These are phyloP conservation scores for rabbit (Oryctolagus cuniculus) DNA, from an alignment of 2,113 vertebrate species.

Conservation along the genomic window mOryCun1.1 NC_091432.1:49132001-49132500, in stretches of 20 bases:
- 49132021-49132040: background rate
- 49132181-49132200: background rate
- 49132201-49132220: background rate
- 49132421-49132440: background rate
- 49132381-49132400: background rate
- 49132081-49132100: background rate
- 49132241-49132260: background rate
- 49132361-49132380: background rate
- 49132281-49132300: background rate
- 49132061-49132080: background rate
- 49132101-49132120: background rate
- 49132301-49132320: slow-evolving; percentile 5
- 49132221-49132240: background rate
- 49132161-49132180: background rate
- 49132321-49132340: background rate
- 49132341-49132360: too few relatives aligned
- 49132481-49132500: background rate
- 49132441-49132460: background rate
- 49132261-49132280: background rate
- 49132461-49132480: background rate
- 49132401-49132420: slow-evolving; percentile 4
- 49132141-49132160: background rate
- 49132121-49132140: background rate
- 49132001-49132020: background rate
- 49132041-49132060: background rate